These are phyloP conservation scores for Hydropsyche betteni DNA, from an alignment of 2,888 invertebrate genomes.

Conservation along the genomic window DNA sequence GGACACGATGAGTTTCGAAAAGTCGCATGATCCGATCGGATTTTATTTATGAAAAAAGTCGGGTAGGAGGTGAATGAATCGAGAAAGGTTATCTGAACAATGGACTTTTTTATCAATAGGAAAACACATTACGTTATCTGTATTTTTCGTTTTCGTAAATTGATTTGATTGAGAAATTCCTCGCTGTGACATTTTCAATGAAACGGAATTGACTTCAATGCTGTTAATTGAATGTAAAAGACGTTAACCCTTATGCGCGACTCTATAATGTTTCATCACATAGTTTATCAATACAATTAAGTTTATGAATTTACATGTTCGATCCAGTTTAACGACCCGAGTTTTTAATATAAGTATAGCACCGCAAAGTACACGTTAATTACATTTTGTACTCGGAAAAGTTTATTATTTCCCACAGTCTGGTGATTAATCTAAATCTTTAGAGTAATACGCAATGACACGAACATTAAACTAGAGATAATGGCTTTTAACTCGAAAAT, in stretches of 20 bases:
- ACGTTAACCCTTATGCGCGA: too few relatives aligned
- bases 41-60: not conserved
- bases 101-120: too few relatives aligned
- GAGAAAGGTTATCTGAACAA: too few relatives aligned
- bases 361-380: too few relatives aligned
- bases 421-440: not conserved
- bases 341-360: not conserved
- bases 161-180: too few relatives aligned
- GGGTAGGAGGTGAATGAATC: not conserved
- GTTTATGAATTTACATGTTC: not conserved
- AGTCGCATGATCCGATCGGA: too few relatives aligned
- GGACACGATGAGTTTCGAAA: not conserved
- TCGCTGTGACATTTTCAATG: too few relatives aligned
- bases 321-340: not conserved
- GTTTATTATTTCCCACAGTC: not conserved
- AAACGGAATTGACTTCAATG: too few relatives aligned
- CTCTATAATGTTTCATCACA: constrained; percentile 5
- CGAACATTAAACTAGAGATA: not conserved
- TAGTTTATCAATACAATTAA: not conserved
- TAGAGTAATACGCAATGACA: not conserved
- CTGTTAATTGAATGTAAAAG: too few relatives aligned
- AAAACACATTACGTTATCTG: too few relatives aligned
- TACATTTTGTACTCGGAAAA: not conserved
- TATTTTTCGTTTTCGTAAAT: too few relatives aligned
- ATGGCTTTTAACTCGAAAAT: not conserved